Percentiles rank a stretch among this genome's conserved stretches.
Evolutionary conservation across 2,797 vertebrate genomes (phyloP).

Genomic region (Melanotaenia pygmaea): DNA sequence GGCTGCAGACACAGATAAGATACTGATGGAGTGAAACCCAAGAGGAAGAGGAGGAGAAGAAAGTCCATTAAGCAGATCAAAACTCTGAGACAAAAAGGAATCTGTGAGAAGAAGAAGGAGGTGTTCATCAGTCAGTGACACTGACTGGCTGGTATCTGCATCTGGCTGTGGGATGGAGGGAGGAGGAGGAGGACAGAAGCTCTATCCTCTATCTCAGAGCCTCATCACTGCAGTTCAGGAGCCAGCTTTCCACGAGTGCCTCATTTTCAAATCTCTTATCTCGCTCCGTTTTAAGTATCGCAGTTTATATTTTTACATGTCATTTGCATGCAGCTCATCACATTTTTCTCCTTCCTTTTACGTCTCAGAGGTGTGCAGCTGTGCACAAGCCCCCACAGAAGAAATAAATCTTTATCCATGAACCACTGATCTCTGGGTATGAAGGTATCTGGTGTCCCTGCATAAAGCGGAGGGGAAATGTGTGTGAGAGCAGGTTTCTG

Average conservation of each 20-base stretch:
- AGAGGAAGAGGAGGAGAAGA: conserved; percentile 31
- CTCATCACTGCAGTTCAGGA: conserved; percentile 81
- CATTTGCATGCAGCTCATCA: conserved; percentile 84
- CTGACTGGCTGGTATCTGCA: conserved; percentile 75
- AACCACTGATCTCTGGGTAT: conserved; percentile 32
- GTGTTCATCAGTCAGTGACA: conserved; percentile 71
- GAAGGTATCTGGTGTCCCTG: conserved; percentile 27
- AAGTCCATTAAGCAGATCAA: conserved; percentile 27
- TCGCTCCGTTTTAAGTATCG: conserved; percentile 80
- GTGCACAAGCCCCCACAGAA: conserved; percentile 20
- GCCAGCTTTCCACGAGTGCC: conserved; percentile 84
- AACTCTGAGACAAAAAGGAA: conserved; percentile 39
- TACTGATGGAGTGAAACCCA: conserved; percentile 40
- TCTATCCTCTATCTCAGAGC: conserved; percentile 75
- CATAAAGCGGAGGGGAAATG: conserved; percentile 32
- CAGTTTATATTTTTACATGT: conserved; percentile 83
- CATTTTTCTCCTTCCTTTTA: conserved; percentile 48
- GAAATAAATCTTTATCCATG: conserved; percentile 25
- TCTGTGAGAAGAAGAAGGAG: conserved; percentile 35
- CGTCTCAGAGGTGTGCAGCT: conserved; percentile 32
- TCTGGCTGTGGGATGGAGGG: conserved; percentile 69
- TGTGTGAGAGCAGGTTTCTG: conserved; percentile 87
- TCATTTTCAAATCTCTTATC: conserved; percentile 86
- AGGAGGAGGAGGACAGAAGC: conserved; percentile 67
- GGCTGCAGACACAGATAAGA: conserved; percentile 48